These are phyloP conservation scores for Drosophila elegans DNA, from an alignment of 1,140 invertebrate species.

Conservation along the genomic window DNA sequence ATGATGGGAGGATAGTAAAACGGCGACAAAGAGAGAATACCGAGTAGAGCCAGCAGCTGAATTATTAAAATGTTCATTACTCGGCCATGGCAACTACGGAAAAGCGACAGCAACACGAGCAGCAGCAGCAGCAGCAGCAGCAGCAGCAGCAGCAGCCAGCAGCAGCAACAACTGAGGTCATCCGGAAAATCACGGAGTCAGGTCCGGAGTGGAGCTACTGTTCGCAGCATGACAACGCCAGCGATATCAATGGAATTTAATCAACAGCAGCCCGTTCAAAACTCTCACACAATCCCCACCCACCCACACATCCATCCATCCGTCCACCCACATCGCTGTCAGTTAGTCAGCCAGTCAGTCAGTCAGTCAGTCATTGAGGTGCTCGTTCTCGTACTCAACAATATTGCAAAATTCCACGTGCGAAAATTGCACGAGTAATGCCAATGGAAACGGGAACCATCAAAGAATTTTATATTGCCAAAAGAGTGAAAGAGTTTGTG, in stretches of 20 bases:
- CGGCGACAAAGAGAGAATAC: constrained; percentile 17
- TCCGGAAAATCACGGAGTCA: constrained; percentile 69
- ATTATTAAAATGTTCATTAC: constrained; percentile 80
- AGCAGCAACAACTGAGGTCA: constrained; percentile 54
- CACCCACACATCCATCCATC: background rate
- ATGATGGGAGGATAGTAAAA: constrained; percentile 41
- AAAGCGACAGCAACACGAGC: constrained; percentile 6
- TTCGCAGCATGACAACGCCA: constrained; percentile 57
- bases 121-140: background rate
- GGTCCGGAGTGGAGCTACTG: constrained; percentile 13
- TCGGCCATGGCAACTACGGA: constrained; percentile 31
- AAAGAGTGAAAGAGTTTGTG: constrained; percentile 22
- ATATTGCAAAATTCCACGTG: constrained; percentile 81
- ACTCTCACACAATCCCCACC: constrained; percentile 24
- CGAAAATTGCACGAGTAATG: constrained; percentile 80
- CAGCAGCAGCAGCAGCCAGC: background rate
- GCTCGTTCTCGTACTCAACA: constrained; percentile 41
- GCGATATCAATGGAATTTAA: constrained; percentile 78
- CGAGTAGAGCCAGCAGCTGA: constrained; percentile 32
- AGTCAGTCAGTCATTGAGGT: constrained; percentile 20
- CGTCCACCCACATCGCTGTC: constrained; percentile 20
- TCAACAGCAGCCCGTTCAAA: constrained; percentile 59
- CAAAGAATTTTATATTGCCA: constrained; percentile 70
- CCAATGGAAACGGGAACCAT: constrained; percentile 61
- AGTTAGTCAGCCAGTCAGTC: constrained; percentile 20